phyloP scores from a whole-genome alignment of 2,888 invertebrate species.

The Lycia hirtaria region DNA sequence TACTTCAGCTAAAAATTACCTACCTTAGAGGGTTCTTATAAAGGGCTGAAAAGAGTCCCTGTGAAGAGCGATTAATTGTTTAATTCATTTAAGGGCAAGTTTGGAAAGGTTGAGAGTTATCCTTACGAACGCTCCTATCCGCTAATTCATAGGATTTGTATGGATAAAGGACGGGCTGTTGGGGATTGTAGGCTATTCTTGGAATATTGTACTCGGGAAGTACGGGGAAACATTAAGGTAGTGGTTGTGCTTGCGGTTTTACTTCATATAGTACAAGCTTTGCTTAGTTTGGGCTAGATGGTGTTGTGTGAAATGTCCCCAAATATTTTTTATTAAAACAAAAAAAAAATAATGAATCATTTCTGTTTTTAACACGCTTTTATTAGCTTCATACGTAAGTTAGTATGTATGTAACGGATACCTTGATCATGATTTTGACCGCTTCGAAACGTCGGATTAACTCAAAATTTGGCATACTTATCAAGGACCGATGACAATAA shows the following conservation, averaged over 20 bases:
- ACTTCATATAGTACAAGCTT: no score
- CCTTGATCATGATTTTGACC: no score
- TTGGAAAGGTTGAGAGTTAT: slow-evolving; percentile 29
- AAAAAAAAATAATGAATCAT: no score
- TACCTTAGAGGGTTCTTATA: slow-evolving; percentile 36
- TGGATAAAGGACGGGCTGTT: slow-evolving; percentile 9
- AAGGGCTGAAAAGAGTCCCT: slow-evolving; percentile 47
- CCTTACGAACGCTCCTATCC: slow-evolving; percentile 27
- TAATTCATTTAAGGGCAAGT: slow-evolving; percentile 50
- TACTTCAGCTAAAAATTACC: slow-evolving; percentile 29
- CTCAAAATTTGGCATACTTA: no score
- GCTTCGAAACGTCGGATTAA: no score
- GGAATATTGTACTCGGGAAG: not conserved
- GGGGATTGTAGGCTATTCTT: not conserved
- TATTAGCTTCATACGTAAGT: no score
- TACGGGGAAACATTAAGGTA: not conserved
- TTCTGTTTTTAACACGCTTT: no score
- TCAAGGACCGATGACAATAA: no score
- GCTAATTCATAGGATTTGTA: slow-evolving; percentile 30
- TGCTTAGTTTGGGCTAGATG: no score
- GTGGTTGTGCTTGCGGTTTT: not conserved
- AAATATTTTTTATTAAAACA: no score
- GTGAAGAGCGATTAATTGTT: slow-evolving; percentile 56
- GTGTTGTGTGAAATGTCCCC: no score
- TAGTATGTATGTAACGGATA: no score